These are phyloP conservation scores for Daktulosphaira vitifoliae DNA, from an alignment of 1,140 invertebrate genomes.

Conservation along the genomic window DNA sequence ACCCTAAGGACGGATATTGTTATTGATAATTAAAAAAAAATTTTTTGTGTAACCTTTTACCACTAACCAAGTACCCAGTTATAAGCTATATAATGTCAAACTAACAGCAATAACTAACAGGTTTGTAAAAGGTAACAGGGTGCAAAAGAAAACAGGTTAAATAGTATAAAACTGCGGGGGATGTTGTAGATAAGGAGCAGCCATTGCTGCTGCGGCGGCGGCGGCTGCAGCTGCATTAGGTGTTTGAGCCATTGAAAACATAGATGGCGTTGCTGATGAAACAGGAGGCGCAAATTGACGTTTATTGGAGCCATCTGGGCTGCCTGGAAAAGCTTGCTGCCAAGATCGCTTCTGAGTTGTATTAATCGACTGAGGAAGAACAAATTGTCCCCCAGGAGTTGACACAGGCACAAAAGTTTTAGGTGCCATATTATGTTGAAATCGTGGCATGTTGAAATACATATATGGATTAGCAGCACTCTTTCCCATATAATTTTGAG, in stretches of 20 bases:
- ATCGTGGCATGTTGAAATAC: conserved; percentile 15
- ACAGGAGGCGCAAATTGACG: conserved; percentile 1
- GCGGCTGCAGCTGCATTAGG: conserved; percentile 22
- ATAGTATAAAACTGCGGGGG: conserved; percentile 17
- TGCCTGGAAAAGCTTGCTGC: conserved; percentile 34
- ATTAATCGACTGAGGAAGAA: background rate
- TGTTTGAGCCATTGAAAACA: conserved; percentile 16
- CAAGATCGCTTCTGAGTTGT: conserved; percentile 34
- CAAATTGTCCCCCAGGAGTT: conserved; percentile 2
- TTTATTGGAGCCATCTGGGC: conserved; percentile 13
- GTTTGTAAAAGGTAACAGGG: background rate
- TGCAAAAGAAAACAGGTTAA: background rate
- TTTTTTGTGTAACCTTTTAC: conserved; percentile 26
- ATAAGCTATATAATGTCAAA: conserved; percentile 32
- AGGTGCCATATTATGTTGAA: conserved; percentile 7
- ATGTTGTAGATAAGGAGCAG: conserved; percentile 28
- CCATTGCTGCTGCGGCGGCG: conserved; percentile 31
- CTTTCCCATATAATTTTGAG: conserved; percentile 25
- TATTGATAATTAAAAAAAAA: background rate
- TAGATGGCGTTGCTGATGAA: background rate
- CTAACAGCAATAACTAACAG: conserved; percentile 25
- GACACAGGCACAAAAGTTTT: conserved; percentile 20
- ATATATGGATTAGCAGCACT: conserved; percentile 5
- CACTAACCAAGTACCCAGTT: conserved; percentile 28
- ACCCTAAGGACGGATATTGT: conserved; percentile 28